Base-by-base conservation (phyloP, 2,113 vertebrate genomes). In the Onychostruthus taczanowskii region DNA sequence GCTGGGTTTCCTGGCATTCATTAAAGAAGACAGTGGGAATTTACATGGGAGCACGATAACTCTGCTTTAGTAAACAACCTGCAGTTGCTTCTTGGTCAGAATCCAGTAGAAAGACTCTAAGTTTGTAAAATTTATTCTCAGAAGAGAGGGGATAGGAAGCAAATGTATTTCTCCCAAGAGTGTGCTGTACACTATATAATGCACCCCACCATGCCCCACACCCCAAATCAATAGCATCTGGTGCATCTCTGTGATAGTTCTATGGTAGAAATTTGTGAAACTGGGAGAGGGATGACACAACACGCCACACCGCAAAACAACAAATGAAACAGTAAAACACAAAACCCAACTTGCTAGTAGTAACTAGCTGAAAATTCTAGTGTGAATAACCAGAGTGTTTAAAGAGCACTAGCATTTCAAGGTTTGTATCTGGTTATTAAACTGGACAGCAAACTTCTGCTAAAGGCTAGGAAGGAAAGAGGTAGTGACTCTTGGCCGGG, bases 191-290 rank as follows among this genome's bases (percentile, higher is more conserved):
- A 16, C 2, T 2, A 3, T 26, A 7, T 39, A 11, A 9, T 17
- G 5, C 18, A 6, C 12, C 12, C 4, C 12, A 21, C 5, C 7
- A 13, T 8, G 4, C 4, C 2, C 8, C 18, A 13, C 4, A 13
- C 1, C 6, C 11, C 9, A n/a, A 9, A 17, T n/a, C 52, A 43
- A 1, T 66, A 9, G 53, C 33, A 35, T 59, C 33, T 16, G 7
- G 5, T 79, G 27, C 8, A 13, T 28, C 21, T 7, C 3, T 53
- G 4, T 37, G 52, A 12, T 4, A 37, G 9, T 43, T 30, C 31
- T 35, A 2, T 20, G 6, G 7, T 11, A 16, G 10, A n/a, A 52
- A 5, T 56, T 43, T 7, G 8, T 44, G 7, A 15, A 35, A 12
- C 7, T 53, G 22, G 28, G 6, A 3, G 5, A 16, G 3, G 13